A percentile compares a stretch with the other conserved stretches of the same genome.
Evolutionary conservation across 2,113 vertebrate species (phyloP).

Genomic region (Labeo catla): DNA sequence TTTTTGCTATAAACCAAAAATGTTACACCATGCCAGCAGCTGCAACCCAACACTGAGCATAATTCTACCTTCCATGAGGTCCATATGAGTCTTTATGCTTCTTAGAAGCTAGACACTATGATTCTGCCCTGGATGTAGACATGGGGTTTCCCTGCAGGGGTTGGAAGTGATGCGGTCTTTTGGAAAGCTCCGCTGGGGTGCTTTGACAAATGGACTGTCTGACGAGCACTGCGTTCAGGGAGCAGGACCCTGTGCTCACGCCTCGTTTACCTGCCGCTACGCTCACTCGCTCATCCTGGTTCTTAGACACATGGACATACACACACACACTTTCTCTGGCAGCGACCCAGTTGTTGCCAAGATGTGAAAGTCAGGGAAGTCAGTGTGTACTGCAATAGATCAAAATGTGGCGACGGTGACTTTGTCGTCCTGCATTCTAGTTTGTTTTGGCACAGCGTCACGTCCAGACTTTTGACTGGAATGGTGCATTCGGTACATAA

Average conservation of each 20-base stretch:
- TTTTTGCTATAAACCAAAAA: not conserved
- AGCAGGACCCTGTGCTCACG: constrained; percentile 70
- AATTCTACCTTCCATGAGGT: constrained; percentile 1
- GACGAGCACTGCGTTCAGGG: constrained; percentile 69
- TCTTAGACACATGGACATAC: constrained; percentile 48
- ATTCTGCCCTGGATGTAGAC: not conserved
- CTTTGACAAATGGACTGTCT: constrained; percentile 81
- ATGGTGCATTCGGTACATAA: not conserved
- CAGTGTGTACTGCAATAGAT: constrained; percentile 14
- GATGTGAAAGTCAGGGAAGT: constrained; percentile 46
- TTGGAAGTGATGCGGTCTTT: constrained; percentile 74
- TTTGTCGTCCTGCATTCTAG: constrained; percentile 16
- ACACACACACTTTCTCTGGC: constrained; percentile 42
- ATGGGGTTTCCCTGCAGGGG: constrained; percentile 69
- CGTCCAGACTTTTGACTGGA: not conserved
- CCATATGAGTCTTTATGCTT: not conserved
- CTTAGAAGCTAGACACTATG: not conserved
- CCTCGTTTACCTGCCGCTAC: constrained; percentile 78
- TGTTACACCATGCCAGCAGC: not conserved
- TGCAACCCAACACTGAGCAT: not conserved
- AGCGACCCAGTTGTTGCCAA: constrained; percentile 31
- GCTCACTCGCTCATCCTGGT: constrained; percentile 74
- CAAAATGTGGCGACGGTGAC: constrained; percentile 14
- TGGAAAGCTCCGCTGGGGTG: constrained; percentile 62
- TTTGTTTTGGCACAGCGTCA: constrained; percentile 17